These are phyloP conservation scores for Diadophis punctatus DNA, from an alignment of 2,113 vertebrate species.

Conservation along the genomic window DNA sequence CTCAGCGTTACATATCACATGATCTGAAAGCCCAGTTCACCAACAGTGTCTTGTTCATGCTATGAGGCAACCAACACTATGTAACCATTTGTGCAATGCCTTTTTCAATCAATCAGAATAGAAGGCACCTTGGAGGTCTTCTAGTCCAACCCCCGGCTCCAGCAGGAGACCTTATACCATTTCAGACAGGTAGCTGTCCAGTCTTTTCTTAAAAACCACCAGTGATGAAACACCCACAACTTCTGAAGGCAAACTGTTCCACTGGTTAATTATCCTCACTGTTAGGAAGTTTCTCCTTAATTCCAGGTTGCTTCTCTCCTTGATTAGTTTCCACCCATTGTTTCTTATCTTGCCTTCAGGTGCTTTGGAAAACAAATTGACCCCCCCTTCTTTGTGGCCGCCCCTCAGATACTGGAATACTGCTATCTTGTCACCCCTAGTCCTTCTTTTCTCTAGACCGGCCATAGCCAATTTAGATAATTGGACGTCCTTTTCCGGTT, in stretches of 20 bases:
- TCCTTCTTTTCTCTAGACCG: neutral
- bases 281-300: neutral
- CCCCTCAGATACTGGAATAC: neutral
- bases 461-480: neutral
- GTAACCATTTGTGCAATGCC: neutral
- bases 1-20: neutral
- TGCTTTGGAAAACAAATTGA: neutral
- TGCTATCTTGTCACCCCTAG: neutral
- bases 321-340: neutral
- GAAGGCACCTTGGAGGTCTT: too few species aligned
- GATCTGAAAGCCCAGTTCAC: neutral
- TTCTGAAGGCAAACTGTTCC: neutral
- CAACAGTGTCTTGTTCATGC: neutral
- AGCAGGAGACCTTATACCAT: neutral
- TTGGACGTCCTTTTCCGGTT: neutral
- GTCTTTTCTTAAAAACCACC: neutral
- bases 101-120: neutral
- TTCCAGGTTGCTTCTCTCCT: neutral
- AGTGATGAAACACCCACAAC: neutral
- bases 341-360: neutral
- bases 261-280: neutral
- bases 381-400: neutral
- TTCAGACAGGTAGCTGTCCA: neutral
- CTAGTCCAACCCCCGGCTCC: too few species aligned
- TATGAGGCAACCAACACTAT: conserved; percentile 31